These are phyloP conservation scores for Ctenomys sociabilis DNA, from an alignment of 2,113 vertebrate species.

Conservation along the genomic window DNA sequence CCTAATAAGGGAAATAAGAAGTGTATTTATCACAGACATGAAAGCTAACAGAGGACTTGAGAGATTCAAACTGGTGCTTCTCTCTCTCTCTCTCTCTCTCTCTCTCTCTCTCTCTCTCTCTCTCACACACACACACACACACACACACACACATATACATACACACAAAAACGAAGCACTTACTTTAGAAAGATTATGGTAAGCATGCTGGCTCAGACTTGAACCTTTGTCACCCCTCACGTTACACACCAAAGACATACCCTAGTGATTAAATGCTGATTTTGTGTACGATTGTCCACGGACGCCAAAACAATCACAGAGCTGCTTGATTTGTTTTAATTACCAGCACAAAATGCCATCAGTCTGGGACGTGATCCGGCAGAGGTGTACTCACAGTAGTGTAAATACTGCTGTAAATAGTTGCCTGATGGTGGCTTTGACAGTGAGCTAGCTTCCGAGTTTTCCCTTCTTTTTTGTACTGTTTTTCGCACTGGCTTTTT, in stretches of 20 bases:
- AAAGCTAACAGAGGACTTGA: conserved; percentile 88
- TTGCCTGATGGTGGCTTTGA: conserved; percentile 97
- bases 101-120: not conserved
- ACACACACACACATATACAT: not conserved
- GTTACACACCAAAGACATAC: conserved; percentile 94
- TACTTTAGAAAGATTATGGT: conserved; percentile 95
- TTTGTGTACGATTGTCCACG: conserved; percentile 98
- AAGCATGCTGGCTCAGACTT: conserved; percentile 93
- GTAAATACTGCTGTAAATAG: conserved; percentile 98
- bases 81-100: conserved; percentile 42
- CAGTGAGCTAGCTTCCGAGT: conserved; percentile 96
- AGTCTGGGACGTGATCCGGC: conserved; percentile 97
- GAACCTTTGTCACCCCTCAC: conserved; percentile 95
- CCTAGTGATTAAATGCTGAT: conserved; percentile 95
- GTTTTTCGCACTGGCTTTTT: conserved; percentile 90
- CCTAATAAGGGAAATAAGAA: conserved; percentile 91
- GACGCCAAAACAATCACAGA: conserved; percentile 99
- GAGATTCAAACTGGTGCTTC: conserved; percentile 88
- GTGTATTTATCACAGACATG: conserved; percentile 89
- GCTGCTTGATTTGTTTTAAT: conserved; percentile 99
- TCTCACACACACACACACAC: not conserved
- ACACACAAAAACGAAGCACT: conserved; percentile 86
- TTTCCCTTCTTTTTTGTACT: conserved; percentile 92
- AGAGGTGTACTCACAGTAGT: conserved; percentile 95
- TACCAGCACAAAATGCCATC: conserved; percentile 96